Base-by-base conservation (phyloP, 1,140 invertebrate species). In the Achroia grisella region DNA sequence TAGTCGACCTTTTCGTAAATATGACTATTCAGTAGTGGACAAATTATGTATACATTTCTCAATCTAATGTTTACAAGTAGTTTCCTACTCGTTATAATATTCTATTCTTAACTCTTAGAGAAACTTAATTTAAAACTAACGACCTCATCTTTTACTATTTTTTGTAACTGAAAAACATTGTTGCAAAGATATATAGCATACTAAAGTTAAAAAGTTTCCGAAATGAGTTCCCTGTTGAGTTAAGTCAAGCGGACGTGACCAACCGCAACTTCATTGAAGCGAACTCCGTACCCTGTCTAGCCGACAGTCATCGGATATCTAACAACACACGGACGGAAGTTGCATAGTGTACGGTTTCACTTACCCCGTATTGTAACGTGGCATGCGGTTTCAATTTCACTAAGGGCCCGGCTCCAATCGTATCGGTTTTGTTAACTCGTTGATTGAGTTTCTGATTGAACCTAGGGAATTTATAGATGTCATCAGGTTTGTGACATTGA, bases 291-390 rank as follows among this genome's bases (percentile, higher is more conserved):
- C 48, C 17, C 17, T 23, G 17, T 23, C 17, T 23, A 23, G 17
- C 17, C 56, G 57, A 53, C 71, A 70, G 74, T 67, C 69, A 80
- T 75, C 56, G 72, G 74, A 82, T 78, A 82, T 63, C 72, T 68
- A 72, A 63, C 51, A 42, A 48, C 70, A 67, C 66, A 62, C 72
- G 66, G 75, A 71, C 79, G 77, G 79, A 83, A 83, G 77, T 81
- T 66, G 69, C 72, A 65, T 62, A 76, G 77, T 75, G 75, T 79
- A 74, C 69, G 73, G 76, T 83, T 83, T 77, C 79, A 70, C 70
- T 73, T 62, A 68, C 71, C 17, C 17, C 17, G 17, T 23, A 66
- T 34, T 37, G 62, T 68, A 66, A 68, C 66, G 63, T 67, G 62
- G 57, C 51, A 56, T 57, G 62, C 48, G 61, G 67, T 68, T 63